phyloP scores from a whole-genome alignment of 2,797 vertebrate genomes.

The Allobates femoralis region DNA sequence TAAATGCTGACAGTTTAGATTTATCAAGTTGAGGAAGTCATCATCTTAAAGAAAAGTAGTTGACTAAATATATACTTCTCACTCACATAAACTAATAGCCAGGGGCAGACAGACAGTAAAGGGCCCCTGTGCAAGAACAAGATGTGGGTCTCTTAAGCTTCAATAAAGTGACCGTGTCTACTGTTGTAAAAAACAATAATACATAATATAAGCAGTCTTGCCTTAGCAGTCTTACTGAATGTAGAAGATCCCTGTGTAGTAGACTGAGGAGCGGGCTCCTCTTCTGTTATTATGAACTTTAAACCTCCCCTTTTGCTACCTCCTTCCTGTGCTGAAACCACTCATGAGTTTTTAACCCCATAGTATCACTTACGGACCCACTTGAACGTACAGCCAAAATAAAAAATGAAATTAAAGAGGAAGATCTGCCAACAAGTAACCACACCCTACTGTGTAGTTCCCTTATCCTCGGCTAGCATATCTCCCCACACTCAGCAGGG shows the following conservation, averaged over 20 bases:
- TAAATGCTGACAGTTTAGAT: background rate
- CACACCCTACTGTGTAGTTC: slow-evolving; percentile 30
- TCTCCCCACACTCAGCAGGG: background rate
- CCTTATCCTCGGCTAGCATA: slow-evolving; percentile 8
- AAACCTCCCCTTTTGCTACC: background rate
- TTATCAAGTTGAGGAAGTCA: background rate
- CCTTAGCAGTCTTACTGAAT: background rate
- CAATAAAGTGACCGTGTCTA: background rate
- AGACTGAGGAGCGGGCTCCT: background rate
- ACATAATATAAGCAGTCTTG: background rate
- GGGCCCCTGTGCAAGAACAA: too few relatives aligned
- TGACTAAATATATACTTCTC: background rate
- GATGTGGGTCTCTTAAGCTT: too few relatives aligned
- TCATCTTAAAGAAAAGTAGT: background rate
- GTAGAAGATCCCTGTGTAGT: background rate
- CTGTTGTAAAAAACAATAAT: background rate
- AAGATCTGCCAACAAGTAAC: slow-evolving; percentile 38
- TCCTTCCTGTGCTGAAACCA: background rate
- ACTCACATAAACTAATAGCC: background rate
- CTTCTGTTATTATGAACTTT: slow-evolving; percentile 37
- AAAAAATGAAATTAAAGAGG: slow-evolving; percentile 35
- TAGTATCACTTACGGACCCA: background rate
- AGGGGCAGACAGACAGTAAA: too few relatives aligned
- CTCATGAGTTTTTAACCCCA: background rate
- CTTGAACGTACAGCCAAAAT: slow-evolving; percentile 37